A percentile compares a stretch with the other conserved stretches of the same genome.
phyloP scores from a whole-genome alignment of 2,888 invertebrate genomes.

The Papilio protenor region DNA sequence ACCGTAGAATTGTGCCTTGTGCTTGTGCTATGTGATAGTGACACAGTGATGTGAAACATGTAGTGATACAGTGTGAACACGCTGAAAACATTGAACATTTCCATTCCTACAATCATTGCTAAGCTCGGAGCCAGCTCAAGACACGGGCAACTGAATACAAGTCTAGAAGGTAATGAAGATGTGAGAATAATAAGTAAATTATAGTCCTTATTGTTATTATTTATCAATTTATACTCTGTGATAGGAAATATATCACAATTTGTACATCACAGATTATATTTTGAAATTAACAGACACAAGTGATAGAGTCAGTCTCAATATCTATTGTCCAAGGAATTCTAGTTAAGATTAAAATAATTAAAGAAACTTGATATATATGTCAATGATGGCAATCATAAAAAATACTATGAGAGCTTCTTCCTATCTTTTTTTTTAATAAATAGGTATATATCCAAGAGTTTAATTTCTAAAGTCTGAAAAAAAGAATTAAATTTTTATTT shows the following conservation, averaged over 20 bases:
- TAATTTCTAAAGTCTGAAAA: too few relatives aligned
- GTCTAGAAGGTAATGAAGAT: slow-evolving; percentile 14
- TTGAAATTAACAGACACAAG: background rate
- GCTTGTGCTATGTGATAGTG: slow-evolving; percentile 28
- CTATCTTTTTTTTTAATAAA: too few relatives aligned
- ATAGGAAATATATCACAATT: slow-evolving; percentile 16
- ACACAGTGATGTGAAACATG: slow-evolving; percentile 22
- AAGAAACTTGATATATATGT: too few relatives aligned
- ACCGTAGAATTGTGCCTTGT: slow-evolving; percentile 50
- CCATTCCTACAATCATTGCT: background rate
- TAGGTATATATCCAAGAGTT: too few relatives aligned
- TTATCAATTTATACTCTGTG: slow-evolving; percentile 5
- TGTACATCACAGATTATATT: slow-evolving; percentile 8
- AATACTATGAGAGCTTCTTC: too few relatives aligned
- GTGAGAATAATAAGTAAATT: background rate
- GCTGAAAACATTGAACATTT: slow-evolving; percentile 10
- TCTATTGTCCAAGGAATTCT: background rate
- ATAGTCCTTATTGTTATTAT: slow-evolving; percentile 2
- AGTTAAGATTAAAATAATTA: background rate
- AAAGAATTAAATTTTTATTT: too few relatives aligned
- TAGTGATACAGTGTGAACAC: slow-evolving; percentile 27
- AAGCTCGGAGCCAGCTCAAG: slow-evolving; percentile 4
- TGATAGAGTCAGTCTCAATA: background rate
- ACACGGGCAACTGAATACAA: background rate
- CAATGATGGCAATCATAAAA: too few relatives aligned